Base-by-base conservation (phyloP, 2,797 vertebrate species). In the Pipistrellus kuhlii region DNA sequence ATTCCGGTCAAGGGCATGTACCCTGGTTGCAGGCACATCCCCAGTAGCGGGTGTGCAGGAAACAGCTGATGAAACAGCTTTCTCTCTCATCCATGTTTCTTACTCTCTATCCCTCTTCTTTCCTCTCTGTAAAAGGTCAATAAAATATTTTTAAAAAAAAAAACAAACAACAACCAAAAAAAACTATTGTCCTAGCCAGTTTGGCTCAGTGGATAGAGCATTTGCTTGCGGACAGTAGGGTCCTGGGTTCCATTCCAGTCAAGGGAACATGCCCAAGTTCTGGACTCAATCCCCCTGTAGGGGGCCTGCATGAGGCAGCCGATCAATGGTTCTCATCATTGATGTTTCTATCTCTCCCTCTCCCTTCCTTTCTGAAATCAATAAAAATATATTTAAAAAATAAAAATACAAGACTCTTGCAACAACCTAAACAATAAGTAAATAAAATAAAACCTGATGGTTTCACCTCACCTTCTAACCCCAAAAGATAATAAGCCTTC, bases 371-470 rank as follows among this genome's bases (percentile, higher is more conserved):
- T 32, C 64, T 66, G 30, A 64, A 64, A n/a, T 64, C 27, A 64
- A 64, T 64, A 64, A n/a, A 64, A 64, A 64, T n/a, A n/a, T 64
- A 64, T 64, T 64, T 64, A 7, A n/a, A n/a, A 59, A 59, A 59
- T 59, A 85, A 92, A 96, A 95, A 68, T 8, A 51, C 8, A 85
- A 81, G n/a, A 44, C 59, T 85, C 44, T 48, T 68, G 14, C 21
- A 75, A 78, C 53, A 57, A 80, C 32, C 88, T 78, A 75, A 91
- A 48, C 51, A 55, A 85, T 64, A 94, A 69, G 25, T 25, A 57
- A 5, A 84, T 81, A 85, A 66, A 88, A 87, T 9, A 69, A 92
- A 94, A 83, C 7, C 23, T 80, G 12, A 93, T 46, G 23, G 66
- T 57, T 87, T 41, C 13, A 48, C 4, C 17, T 71, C 35, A 55